These are phyloP conservation scores for Ctenopoma kingsleyae DNA, from an alignment of 2,797 vertebrate genomes.

Conservation along the genomic window DNA sequence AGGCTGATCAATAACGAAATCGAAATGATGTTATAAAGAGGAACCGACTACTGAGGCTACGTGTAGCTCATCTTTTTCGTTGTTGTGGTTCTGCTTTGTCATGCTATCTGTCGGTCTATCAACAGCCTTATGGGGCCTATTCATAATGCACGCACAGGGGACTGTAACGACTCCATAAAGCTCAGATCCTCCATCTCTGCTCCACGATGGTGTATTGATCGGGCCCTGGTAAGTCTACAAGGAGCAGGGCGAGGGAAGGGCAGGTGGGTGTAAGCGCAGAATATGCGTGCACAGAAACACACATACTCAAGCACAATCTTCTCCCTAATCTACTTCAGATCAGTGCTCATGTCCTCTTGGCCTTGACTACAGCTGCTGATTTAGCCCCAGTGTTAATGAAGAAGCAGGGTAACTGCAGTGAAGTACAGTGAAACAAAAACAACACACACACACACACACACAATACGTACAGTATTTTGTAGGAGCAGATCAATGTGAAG, in stretches of 20 bases:
- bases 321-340: slow-evolving; percentile 76
- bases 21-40: slow-evolving; percentile 74
- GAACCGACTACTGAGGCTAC: slow-evolving; percentile 40
- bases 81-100: slow-evolving; percentile 67
- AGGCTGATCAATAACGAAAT: slow-evolving; percentile 77
- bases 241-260: slow-evolving; percentile 50
- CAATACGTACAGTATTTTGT: no score
- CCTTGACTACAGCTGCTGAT: slow-evolving; percentile 69
- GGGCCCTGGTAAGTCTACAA: slow-evolving; percentile 38
- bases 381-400: slow-evolving; percentile 75
- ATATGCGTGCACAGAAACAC: slow-evolving; percentile 15
- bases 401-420: slow-evolving; percentile 60
- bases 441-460: slow-evolving; percentile 5
- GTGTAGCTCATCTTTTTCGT: slow-evolving; percentile 55
- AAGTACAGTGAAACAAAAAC: slow-evolving; percentile 34
- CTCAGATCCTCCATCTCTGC: slow-evolving; percentile 63
- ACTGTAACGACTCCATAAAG: slow-evolving; percentile 80
- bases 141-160: slow-evolving; percentile 73
- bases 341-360: slow-evolving; percentile 68
- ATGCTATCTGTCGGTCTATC: slow-evolving; percentile 63
- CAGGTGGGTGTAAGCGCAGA: slow-evolving; percentile 33
- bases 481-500: slow-evolving; percentile 10
- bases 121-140: slow-evolving; percentile 69
- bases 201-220: slow-evolving; percentile 74
- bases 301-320: slow-evolving; percentile 14